Conservation (phyloP, 2,797 vertebrate species). For the Pantherophis alleghaniensis region DNA sequence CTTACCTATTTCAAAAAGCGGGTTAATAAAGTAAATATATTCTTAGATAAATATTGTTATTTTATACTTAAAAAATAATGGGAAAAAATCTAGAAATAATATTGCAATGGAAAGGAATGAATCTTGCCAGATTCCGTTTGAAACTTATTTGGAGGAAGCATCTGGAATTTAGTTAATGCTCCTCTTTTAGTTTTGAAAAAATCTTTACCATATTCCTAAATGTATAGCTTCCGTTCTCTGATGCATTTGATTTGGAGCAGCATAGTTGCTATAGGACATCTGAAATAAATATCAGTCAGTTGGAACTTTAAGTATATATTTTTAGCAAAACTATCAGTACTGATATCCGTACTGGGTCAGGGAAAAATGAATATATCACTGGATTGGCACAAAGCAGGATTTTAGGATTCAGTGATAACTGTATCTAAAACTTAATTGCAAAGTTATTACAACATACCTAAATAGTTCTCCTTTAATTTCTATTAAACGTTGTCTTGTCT, state of each 20-base stretch:
- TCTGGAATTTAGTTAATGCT: not conserved
- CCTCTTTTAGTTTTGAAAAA: not conserved
- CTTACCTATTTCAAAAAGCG: not conserved
- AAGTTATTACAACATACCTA: slow-evolving; percentile 64
- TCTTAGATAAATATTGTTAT: not conserved
- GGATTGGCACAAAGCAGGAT: not conserved
- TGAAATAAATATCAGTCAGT: not conserved
- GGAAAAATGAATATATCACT: not conserved
- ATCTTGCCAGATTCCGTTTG: not conserved
- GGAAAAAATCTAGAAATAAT: not conserved
- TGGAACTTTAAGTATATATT: not conserved
- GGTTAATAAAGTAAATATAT: not conserved
- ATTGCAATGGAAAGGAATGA: not conserved
- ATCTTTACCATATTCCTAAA: not conserved
- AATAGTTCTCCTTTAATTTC: slow-evolving; percentile 73
- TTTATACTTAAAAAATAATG: not conserved
- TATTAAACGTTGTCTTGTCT: slow-evolving; percentile 71
- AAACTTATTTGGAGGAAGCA: not conserved
- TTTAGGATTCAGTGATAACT: not conserved
- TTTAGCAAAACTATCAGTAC: not conserved
- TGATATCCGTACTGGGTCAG: not conserved
- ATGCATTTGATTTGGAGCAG: not conserved
- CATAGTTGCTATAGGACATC: not conserved
- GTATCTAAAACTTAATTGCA: not conserved
- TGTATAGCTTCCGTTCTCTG: not conserved